Base-by-base conservation (phyloP, 2,797 vertebrate genomes). In the Danio albolineatus region DNA sequence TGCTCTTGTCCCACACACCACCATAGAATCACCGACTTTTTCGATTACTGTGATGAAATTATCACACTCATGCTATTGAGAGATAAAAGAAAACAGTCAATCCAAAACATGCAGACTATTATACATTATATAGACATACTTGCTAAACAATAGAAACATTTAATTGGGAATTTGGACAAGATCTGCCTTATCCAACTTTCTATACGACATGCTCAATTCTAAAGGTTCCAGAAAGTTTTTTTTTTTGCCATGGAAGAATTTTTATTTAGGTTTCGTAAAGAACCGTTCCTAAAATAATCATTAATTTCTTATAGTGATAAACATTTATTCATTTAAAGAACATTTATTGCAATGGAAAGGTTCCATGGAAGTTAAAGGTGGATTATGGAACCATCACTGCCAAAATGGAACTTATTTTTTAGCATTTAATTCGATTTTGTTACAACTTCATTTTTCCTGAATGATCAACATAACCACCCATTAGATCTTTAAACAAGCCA, bases 21-120 rank as follows among this genome's bases (percentile, higher is more conserved):
- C 84, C 71, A 94, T 89, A 9, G 90, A 92, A 84, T 93, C 88
- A 6, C 93, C 93, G n/a, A 95, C 88, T 88, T 92, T 94, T 88
- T 95, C 90, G 79, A 96, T 93, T 83, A 95, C 92, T 5, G 92
- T 95, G 90, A 96, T 94, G 88, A 94, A 95, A 78, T 95, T 95
- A 84, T 95, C 92, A 72, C 95, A 96, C 86, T 95, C 90, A 67
- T 91, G 81, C 94, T 95, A 86, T 21, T 56, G 21, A 73, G 85
- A 65, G 83, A 77, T 64, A 10, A 81, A 82, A 74, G 16, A 71
- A 76, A 9, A 85, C 13, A 64, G 10, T 64, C 41, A 16, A 72
- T 17, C 7, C 21, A 41, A 10, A 61, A 57, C 9, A 39, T 39
- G 41, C 10, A 21, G 6, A 54, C 36, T 19, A 70, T 53, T 17